Evolutionary conservation across 1,140 invertebrate genomes (phyloP), one percentile per base, ranked within the genome.

Genomic region (Pseudomyrmex cubaensis): DNA sequence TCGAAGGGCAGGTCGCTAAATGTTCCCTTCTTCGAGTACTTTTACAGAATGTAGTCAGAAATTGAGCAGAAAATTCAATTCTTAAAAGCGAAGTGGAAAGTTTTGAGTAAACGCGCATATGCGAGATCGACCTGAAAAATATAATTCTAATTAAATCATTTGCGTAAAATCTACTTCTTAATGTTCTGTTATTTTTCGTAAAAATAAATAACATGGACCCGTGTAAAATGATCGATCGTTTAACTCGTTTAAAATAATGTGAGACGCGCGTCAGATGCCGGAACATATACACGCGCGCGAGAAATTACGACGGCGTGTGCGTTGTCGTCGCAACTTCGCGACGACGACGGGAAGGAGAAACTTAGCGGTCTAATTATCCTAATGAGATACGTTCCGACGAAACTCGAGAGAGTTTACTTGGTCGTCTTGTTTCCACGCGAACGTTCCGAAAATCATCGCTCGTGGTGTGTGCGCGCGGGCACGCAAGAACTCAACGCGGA

Each of bases 31-130:
- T 70, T 56, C 35, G 62, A 77, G 52, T 56, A 44, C 75, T 77
- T 77, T 46, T 20, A 44, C 63, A 25, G 17, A 67, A 56, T 9
- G 63, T 67, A 67, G 22, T 17, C 50, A 15, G 50, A 67, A 50
- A 56, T 67, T 35, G 13, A 77, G 46, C 20, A 44, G 63, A 56
- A 77, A 57, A 56, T 77, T 56, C 13, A 67, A 67, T 77, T 77
- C 35, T 77, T 15, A n/a, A 20, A 22, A 52, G 50, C 50, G 1
- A 52, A 35, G 35, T 35, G 35, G 35, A 35, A 35, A 17, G 46
- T 76, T 54, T 20, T 20, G 12, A 13, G 25, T 66, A 67, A 67
- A 77, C 48, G 13, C 8, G 52, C 22, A 77, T 12, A n/a, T 54
- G 22, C n/a, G 48, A 2, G 15, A 76, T 35, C 1, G n/a, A 12